Percentiles rank a stretch among this genome's conserved stretches.
phyloP scores from a whole-genome alignment of 2,113 vertebrate genomes.

The Oreocharis arfaki region DNA sequence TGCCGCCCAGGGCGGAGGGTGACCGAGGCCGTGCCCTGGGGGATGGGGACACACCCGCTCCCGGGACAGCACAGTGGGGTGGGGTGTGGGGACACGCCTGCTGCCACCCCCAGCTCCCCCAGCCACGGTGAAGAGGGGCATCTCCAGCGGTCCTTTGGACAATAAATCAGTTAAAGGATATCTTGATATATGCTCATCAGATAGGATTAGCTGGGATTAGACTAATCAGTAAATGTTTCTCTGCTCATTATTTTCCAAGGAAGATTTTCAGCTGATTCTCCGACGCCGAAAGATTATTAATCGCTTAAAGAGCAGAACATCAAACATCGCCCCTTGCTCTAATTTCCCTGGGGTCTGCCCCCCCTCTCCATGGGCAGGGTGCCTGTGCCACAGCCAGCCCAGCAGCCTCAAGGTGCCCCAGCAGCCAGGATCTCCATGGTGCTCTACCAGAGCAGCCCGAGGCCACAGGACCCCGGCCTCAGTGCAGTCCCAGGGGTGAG shows the following conservation, averaged over 20 bases:
- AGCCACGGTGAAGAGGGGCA: neutral
- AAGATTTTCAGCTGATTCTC: slow-evolving; percentile 76
- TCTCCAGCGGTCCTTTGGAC: slow-evolving; percentile 1
- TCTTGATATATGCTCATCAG: slow-evolving; percentile 77
- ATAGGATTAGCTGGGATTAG: slow-evolving; percentile 80
- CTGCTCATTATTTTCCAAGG: slow-evolving; percentile 77
- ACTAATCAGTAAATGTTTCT: slow-evolving; percentile 85
- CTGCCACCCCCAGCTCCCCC: neutral
- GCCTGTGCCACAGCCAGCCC: neutral
- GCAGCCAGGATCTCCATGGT: neutral
- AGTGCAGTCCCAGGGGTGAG: neutral
- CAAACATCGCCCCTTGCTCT: slow-evolving; percentile 71
- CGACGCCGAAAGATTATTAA: slow-evolving; percentile 72
- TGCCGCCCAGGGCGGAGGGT: neutral
- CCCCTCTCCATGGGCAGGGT: neutral
- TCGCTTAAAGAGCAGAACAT: slow-evolving; percentile 76
- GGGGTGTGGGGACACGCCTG: neutral
- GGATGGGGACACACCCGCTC: accelerated
- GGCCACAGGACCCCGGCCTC: accelerated
- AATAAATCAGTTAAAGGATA: slow-evolving; percentile 74
- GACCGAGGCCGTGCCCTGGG: accelerated
- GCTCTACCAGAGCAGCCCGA: accelerated
- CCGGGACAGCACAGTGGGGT: neutral
- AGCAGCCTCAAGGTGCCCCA: neutral
- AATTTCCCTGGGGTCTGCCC: slow-evolving; percentile 28